Percentiles rank a stretch among this genome's conserved stretches.
phyloP scores from a whole-genome alignment of 2,113 vertebrate genomes.

The Rhinoptilus africanus region DNA sequence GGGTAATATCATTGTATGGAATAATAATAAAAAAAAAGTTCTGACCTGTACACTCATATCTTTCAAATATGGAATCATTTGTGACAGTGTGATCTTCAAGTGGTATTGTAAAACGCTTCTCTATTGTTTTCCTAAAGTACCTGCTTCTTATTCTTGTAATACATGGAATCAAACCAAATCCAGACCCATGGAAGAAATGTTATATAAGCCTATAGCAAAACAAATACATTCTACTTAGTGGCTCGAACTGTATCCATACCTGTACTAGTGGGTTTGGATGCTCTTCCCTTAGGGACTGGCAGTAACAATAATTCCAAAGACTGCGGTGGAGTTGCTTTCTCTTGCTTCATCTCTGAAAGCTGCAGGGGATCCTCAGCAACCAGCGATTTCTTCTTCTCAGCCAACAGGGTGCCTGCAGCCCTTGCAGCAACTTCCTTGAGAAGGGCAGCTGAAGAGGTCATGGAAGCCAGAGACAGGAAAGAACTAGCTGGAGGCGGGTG shows the following conservation, averaged over 20 bases:
- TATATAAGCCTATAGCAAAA: not conserved
- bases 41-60: not conserved
- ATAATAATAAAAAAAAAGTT: not conserved
- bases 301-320: slow-evolving; percentile 90
- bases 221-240: not conserved
- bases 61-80: slow-evolving; percentile 46
- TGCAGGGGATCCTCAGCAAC: slow-evolving; percentile 86
- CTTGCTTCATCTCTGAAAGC: slow-evolving; percentile 90
- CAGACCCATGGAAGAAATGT: not conserved
- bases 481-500: slow-evolving; percentile 87
- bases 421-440: slow-evolving; percentile 98
- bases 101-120: slow-evolving; percentile 35
- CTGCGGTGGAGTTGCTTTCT: slow-evolving; percentile 84
- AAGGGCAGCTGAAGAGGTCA: slow-evolving; percentile 97
- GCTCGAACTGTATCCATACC: slow-evolving; percentile 66
- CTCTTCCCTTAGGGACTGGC: slow-evolving; percentile 88
- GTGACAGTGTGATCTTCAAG: slow-evolving; percentile 13
- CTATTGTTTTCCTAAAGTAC: not conserved
- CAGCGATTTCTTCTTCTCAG: slow-evolving; percentile 88
- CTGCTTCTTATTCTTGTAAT: slow-evolving; percentile 8
- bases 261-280: slow-evolving; percentile 87
- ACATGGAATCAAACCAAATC: not conserved
- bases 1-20: slow-evolving; percentile 39
- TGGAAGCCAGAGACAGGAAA: slow-evolving; percentile 95
- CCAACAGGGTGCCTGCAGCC: slow-evolving; percentile 91